A percentile compares a stretch with the other conserved stretches of the same genome.
Conservation (phyloP, 2,888 invertebrate species). For the Mesoligia furuncula region DNA sequence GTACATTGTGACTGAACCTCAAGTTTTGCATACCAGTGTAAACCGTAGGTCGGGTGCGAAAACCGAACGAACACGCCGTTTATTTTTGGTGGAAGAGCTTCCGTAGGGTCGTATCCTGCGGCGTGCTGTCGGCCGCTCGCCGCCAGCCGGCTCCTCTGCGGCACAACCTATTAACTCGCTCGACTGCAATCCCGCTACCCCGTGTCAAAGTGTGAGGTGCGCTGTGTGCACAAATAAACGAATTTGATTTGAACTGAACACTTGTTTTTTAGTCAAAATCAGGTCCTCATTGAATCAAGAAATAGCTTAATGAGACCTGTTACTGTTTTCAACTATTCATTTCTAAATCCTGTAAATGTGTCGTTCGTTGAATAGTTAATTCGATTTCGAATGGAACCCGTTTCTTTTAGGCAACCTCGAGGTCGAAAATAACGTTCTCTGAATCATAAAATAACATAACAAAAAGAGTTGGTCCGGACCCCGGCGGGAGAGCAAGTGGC, state of each 20-base stretch:
- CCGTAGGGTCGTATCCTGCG: constrained; percentile 10
- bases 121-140: neutral
- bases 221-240: neutral
- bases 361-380: neutral
- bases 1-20: neutral
- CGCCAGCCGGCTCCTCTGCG: neutral
- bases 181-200: neutral
- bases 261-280: neutral
- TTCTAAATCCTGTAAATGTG: neutral
- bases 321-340: neutral
- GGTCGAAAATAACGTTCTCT: neutral
- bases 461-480: neutral
- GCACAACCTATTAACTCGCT: neutral
- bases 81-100: constrained; percentile 19
- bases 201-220: neutral
- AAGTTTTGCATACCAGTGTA: constrained; percentile 11
- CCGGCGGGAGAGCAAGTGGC: neutral
- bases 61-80: neutral
- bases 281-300: neutral
- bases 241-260: neutral
- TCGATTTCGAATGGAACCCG: neutral
- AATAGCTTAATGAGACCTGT: neutral
- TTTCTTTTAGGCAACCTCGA: neutral
- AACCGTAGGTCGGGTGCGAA: too few species aligned
- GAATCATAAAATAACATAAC: neutral